phyloP scores from a whole-genome alignment of 2,797 vertebrate species.

The Oreortyx pictus region DNA sequence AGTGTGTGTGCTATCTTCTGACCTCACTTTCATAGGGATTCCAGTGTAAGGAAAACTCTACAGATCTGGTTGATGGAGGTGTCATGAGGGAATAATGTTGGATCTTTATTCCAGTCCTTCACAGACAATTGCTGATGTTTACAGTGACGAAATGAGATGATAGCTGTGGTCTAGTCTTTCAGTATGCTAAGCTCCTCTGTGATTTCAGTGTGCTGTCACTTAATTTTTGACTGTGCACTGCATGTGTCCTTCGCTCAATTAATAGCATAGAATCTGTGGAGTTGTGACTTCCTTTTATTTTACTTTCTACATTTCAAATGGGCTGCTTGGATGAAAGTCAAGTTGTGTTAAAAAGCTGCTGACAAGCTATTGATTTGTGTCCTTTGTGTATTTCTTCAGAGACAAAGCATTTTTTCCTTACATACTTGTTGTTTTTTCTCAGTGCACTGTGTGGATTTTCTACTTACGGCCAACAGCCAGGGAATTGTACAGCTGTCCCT shows the following conservation, averaged over 20 bases:
- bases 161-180: not conserved
- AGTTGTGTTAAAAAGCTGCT: not conserved
- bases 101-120: not conserved
- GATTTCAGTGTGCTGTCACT: not conserved
- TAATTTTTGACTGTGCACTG: not conserved
- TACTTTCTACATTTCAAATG: not conserved
- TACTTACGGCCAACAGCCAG: not conserved
- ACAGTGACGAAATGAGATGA: not conserved
- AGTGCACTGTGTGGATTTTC: not conserved
- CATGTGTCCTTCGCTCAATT: not conserved
- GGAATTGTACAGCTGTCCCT: not conserved
- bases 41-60: not conserved
- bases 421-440: not conserved
- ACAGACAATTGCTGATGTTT: not conserved
- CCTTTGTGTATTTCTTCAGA: not conserved
- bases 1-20: not conserved
- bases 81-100: not conserved
- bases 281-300: not conserved
- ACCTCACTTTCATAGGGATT: accelerated
- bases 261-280: not conserved
- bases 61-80: not conserved
- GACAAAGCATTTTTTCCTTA: not conserved
- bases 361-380: not conserved
- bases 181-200: not conserved
- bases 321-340: conserved; percentile 2